phyloP scores from a whole-genome alignment of 2,797 vertebrate genomes.

The Harpagifer antarcticus region DNA sequence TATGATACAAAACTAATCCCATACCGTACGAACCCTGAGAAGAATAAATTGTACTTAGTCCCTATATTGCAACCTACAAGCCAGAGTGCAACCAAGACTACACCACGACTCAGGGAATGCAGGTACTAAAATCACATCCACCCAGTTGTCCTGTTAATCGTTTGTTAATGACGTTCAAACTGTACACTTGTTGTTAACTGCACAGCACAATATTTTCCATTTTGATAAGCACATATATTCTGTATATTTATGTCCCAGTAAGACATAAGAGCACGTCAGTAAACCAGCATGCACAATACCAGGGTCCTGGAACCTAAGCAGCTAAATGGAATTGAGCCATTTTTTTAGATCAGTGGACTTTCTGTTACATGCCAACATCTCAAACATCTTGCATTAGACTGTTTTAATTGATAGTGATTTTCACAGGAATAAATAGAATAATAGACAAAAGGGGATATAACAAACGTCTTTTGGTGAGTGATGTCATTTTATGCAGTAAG shows the following conservation, averaged over 20 bases:
- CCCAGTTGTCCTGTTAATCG: background rate
- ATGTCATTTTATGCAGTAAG: slow-evolving; percentile 13
- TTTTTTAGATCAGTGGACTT: too few species aligned
- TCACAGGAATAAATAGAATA: background rate
- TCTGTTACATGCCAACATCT: background rate
- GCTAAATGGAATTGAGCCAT: background rate
- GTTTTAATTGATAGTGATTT: background rate
- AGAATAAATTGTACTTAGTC: too few species aligned
- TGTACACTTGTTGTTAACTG: background rate
- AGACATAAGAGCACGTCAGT: background rate
- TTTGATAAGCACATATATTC: background rate
- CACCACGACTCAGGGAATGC: too few species aligned
- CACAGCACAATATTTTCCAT: background rate
- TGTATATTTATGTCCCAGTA: too few species aligned
- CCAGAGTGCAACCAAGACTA: too few species aligned
- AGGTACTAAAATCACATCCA: background rate
- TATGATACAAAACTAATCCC: too few species aligned
- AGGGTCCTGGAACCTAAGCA: background rate
- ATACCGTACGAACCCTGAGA: too few species aligned
- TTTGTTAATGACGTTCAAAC: background rate
- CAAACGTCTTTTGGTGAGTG: background rate
- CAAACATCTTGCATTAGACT: background rate
- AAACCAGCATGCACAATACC: background rate
- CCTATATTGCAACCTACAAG: too few species aligned
- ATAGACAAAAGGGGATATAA: background rate